These are phyloP conservation scores for Hybognathus amarus DNA, from an alignment of 2,797 vertebrate genomes.

Conservation along the genomic window DNA sequence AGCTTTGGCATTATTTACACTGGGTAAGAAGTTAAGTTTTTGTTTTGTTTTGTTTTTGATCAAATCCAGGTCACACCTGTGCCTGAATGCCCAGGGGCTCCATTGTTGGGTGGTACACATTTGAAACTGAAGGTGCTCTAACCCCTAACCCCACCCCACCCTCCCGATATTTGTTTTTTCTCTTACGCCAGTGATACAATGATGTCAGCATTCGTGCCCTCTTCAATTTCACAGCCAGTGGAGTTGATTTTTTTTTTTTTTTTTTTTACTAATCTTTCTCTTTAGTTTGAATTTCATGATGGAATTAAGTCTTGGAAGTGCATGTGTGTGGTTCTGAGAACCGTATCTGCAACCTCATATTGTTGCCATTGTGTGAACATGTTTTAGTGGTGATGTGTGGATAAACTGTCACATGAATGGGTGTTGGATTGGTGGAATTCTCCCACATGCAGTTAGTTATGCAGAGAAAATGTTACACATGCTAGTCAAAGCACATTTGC, in stretches of 20 bases:
- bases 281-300: constrained; percentile 25
- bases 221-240: constrained; percentile 29
- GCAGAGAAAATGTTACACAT: background rate
- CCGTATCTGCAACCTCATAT: background rate
- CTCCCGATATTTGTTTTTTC: constrained; percentile 56
- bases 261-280: constrained; percentile 19
- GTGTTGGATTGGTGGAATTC: constrained; percentile 10
- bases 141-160: constrained; percentile 65
- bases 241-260: constrained; percentile 57
- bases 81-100: constrained; percentile 74
- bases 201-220: constrained; percentile 53
- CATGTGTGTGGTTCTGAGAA: constrained; percentile 36
- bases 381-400: constrained; percentile 8
- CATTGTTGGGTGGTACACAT: constrained; percentile 75
- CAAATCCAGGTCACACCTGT: constrained; percentile 84
- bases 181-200: constrained; percentile 58
- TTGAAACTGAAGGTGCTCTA: constrained; percentile 73
- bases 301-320: constrained; percentile 20
- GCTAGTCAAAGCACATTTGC: constrained; percentile 1
- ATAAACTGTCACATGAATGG: constrained; percentile 2
- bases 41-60: constrained; percentile 66
- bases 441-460: background rate
- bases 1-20: constrained; percentile 78
- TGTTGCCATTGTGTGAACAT: constrained; percentile 22
- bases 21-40: constrained; percentile 73